phyloP scores from a whole-genome alignment of 1,140 invertebrate genomes.

The Chironomus tepperi region DNA sequence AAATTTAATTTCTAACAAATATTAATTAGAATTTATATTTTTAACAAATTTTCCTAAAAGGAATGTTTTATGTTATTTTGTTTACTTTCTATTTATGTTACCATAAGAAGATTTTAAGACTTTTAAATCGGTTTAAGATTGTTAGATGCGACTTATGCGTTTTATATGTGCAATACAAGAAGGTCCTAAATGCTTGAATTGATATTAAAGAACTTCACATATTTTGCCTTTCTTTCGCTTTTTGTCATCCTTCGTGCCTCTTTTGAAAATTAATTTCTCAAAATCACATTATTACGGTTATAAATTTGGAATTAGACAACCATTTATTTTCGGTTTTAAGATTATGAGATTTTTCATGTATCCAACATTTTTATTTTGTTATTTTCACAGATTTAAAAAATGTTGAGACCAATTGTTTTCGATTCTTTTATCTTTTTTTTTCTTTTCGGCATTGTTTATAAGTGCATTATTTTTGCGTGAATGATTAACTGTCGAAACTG shows the following conservation, averaged over 20 bases:
- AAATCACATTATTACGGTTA: slow-evolving; percentile 24
- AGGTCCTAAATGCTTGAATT: neutral
- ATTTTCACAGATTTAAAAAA: neutral
- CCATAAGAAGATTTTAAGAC: no score
- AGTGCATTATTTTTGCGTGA: slow-evolving; percentile 24
- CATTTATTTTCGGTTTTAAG: slow-evolving; percentile 21
- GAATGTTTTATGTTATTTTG: no score
- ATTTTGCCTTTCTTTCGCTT: neutral
- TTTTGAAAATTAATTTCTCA: slow-evolving; percentile 22
- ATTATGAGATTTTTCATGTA: neutral
- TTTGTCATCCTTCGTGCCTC: slow-evolving; percentile 1
- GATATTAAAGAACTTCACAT: neutral
- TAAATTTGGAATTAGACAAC: slow-evolving; percentile 21
- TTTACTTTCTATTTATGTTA: no score
- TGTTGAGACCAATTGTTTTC: neutral
- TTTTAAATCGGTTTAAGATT: neutral
- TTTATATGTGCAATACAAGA: neutral
- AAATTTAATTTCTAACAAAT: no score
- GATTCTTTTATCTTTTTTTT: neutral
- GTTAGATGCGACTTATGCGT: neutral
- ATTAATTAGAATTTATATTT: no score
- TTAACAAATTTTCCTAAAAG: no score
- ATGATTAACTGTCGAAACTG: slow-evolving; percentile 22
- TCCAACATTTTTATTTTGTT: neutral
- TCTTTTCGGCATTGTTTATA: neutral